phyloP scores from a whole-genome alignment of 2,113 vertebrate genomes.

The Apteryx mantelli region DNA sequence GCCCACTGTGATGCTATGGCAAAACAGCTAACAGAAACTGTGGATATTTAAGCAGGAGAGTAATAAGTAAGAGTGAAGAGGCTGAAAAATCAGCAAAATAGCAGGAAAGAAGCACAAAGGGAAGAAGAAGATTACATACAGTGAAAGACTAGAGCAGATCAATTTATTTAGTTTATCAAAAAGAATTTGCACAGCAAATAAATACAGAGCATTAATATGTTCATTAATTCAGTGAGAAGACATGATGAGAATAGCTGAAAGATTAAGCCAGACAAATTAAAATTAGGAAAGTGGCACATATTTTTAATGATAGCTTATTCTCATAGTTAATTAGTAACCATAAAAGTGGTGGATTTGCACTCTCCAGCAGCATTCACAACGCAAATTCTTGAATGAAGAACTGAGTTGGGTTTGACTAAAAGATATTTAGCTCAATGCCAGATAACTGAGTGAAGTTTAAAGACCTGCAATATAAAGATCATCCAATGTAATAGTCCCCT shows the following conservation, averaged over 20 bases:
- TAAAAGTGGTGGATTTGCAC: not conserved
- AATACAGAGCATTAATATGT: not conserved
- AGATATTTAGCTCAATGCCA: not conserved
- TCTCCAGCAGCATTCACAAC: not conserved
- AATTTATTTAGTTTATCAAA: not conserved
- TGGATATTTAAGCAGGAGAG: not conserved
- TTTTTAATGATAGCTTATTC: not conserved
- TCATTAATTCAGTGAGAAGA: not conserved
- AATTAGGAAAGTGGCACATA: not conserved
- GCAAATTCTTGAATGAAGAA: not conserved
- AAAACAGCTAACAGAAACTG: not conserved
- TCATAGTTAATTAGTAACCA: not conserved
- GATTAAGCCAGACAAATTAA: not conserved
- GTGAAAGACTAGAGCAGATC: not conserved
- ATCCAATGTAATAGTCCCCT: not conserved
- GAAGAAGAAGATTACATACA: not conserved
- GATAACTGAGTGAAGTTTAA: not conserved
- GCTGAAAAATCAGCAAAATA: not conserved
- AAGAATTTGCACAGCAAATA: not conserved
- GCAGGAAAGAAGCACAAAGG: not conserved
- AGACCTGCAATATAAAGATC: not conserved
- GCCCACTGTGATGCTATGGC: not conserved
- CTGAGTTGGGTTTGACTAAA: not conserved
- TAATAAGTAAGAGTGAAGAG: not conserved
- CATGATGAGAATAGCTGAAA: not conserved